Evolutionary conservation across 2,888 invertebrate species (phyloP).

Genomic region (Nomada fabriciana): DNA sequence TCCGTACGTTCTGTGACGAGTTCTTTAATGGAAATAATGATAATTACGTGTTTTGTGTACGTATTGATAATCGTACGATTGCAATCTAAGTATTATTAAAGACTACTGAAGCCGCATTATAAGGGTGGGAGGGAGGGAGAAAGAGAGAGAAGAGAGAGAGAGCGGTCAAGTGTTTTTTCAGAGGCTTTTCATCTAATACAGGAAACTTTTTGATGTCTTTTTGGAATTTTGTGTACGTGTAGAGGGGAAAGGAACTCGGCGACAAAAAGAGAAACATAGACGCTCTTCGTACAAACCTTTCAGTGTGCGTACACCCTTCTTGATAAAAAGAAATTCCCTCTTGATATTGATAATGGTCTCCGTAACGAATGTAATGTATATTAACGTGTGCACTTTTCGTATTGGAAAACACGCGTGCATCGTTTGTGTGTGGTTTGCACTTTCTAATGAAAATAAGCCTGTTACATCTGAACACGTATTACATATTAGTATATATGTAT

Average conservation of each 20-base stretch:
- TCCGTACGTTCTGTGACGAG: not conserved
- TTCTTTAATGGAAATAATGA: not conserved
- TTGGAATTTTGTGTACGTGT: too few species aligned
- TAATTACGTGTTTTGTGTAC: not conserved
- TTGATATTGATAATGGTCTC: constrained; percentile 1
- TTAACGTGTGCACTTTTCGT: constrained; percentile 10
- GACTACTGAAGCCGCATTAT: too few species aligned
- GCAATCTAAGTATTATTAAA: too few species aligned
- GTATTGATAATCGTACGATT: too few species aligned
- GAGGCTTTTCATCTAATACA: too few species aligned
- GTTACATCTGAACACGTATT: constrained; percentile 5
- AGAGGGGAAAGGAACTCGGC: too few species aligned
- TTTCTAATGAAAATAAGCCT: not conserved
- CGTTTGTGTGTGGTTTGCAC: not conserved
- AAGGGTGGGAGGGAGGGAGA: too few species aligned
- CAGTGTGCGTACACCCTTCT: not conserved
- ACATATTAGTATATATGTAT: not conserved
- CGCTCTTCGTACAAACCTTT: not conserved
- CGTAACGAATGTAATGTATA: constrained; percentile 14
- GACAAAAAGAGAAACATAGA: not conserved
- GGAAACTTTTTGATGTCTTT: too few species aligned
- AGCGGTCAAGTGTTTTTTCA: too few species aligned
- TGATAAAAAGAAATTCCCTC: not conserved
- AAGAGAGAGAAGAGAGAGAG: too few species aligned
- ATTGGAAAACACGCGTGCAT: not conserved